phyloP scores from a whole-genome alignment of 2,113 vertebrate species.

The Bubo blakistoni region DNA sequence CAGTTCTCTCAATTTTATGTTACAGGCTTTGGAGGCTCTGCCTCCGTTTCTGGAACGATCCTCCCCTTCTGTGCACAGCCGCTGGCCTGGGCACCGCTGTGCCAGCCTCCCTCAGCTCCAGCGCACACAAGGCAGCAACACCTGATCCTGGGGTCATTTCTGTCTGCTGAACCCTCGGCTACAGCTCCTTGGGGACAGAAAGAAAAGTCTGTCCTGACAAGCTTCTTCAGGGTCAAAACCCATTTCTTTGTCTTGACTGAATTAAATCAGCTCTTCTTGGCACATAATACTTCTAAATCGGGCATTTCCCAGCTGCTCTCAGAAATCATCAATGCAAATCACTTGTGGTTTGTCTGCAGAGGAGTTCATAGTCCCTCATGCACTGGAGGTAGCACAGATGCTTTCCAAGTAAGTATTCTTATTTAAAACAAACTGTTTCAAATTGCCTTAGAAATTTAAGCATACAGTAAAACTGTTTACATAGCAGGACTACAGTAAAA shows the following conservation, averaged over 20 bases:
- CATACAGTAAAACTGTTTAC: neutral
- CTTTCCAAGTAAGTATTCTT: neutral
- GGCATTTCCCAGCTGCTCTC: conserved; percentile 25
- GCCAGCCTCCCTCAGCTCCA: neutral
- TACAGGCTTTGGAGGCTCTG: neutral
- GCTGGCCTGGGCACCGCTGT: neutral
- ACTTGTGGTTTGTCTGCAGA: neutral
- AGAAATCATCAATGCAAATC: neutral
- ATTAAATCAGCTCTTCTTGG: conserved; percentile 30
- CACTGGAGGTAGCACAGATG: neutral
- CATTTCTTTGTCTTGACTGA: conserved; percentile 17
- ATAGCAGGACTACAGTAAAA: neutral
- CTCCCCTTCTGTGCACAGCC: neutral
- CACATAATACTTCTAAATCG: neutral
- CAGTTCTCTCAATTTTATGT: neutral
- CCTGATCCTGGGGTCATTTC: conserved; percentile 44
- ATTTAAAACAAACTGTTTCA: neutral
- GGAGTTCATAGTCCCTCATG: neutral
- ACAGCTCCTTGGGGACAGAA: conserved; percentile 22
- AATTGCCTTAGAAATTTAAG: neutral
- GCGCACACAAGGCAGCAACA: conserved; percentile 29
- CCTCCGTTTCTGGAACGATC: conserved; percentile 5
- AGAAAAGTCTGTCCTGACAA: neutral
- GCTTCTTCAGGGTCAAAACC: neutral
- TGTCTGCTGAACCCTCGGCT: neutral